These are phyloP conservation scores for Panopea generosa DNA, from an alignment of 2,888 invertebrate genomes.

Conservation along the genomic window DNA sequence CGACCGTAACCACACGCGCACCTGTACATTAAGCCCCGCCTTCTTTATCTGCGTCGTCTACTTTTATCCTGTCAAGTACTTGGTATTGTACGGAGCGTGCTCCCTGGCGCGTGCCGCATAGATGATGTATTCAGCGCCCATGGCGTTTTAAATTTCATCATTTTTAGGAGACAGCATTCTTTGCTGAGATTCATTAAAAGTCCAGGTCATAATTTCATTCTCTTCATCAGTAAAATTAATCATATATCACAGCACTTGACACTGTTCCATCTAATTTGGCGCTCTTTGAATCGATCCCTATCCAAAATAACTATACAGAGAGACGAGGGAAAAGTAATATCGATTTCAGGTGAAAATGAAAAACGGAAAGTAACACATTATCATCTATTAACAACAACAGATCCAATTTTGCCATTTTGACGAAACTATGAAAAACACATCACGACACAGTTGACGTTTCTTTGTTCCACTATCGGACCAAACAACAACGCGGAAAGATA, in stretches of 20 bases:
- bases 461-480: constrained; percentile 8
- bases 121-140: constrained; percentile 59
- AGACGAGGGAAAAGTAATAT: constrained; percentile 19
- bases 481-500: constrained; percentile 11
- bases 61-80: constrained; percentile 41
- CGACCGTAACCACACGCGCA: constrained; percentile 64
- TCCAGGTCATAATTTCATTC: constrained; percentile 45
- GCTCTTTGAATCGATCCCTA: constrained; percentile 1
- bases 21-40: constrained; percentile 61
- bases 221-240: constrained; percentile 20
- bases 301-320: neutral
- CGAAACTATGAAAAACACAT: constrained; percentile 22
- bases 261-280: constrained; percentile 10
- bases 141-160: constrained; percentile 65
- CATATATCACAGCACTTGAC: constrained; percentile 9
- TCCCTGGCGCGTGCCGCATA: constrained; percentile 61
- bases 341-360: neutral
- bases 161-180: constrained; percentile 62
- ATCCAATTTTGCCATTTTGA: constrained; percentile 14
- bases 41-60: constrained; percentile 32
- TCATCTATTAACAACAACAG: constrained; percentile 15
- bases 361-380: constrained; percentile 9
- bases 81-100: constrained; percentile 46
- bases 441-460: neutral
- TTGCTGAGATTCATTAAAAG: constrained; percentile 59